phyloP scores from a whole-genome alignment of 2,888 invertebrate genomes.

The Calameuta filiformis region DNA sequence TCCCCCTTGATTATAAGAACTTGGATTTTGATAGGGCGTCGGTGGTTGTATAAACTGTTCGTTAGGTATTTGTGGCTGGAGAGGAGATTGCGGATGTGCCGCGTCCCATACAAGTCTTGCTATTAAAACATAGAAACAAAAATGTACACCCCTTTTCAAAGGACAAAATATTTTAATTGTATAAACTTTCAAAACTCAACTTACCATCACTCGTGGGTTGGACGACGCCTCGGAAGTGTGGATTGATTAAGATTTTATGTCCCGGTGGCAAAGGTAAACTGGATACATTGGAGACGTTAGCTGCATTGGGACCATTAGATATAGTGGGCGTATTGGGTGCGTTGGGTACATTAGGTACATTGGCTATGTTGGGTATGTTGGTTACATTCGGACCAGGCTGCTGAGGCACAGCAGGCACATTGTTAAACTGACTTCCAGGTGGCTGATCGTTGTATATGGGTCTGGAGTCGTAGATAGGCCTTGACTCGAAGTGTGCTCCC shows the following conservation, averaged over 20 bases:
- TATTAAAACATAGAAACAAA: slow-evolving; percentile 20
- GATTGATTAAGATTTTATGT: slow-evolving; percentile 77
- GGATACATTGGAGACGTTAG: slow-evolving; percentile 28
- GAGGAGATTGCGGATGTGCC: slow-evolving; percentile 40
- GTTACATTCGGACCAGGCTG: slow-evolving; percentile 25
- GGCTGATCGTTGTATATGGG: slow-evolving; percentile 33
- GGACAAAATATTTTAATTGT: background rate
- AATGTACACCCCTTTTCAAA: slow-evolving; percentile 4
- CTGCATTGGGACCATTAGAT: slow-evolving; percentile 28
- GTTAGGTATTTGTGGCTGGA: slow-evolving; percentile 34
- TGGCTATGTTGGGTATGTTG: slow-evolving; percentile 33
- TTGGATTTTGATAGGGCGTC: slow-evolving; percentile 44
- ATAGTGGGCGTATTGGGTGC: background rate
- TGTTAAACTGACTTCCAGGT: slow-evolving; percentile 38
- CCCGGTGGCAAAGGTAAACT: slow-evolving; percentile 57
- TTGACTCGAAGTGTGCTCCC: slow-evolving; percentile 43
- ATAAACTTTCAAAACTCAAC: slow-evolving; percentile 15
- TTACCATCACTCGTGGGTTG: slow-evolving; percentile 70
- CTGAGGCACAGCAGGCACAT: slow-evolving; percentile 24
- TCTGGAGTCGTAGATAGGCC: slow-evolving; percentile 34
- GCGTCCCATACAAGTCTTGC: slow-evolving; percentile 56
- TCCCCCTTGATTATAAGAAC: slow-evolving; percentile 40
- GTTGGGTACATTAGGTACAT: background rate
- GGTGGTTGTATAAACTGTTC: slow-evolving; percentile 36
- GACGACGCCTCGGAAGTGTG: slow-evolving; percentile 74